Base-by-base conservation (phyloP, 2,797 vertebrate genomes). In the Ceryle rudis region DNA sequence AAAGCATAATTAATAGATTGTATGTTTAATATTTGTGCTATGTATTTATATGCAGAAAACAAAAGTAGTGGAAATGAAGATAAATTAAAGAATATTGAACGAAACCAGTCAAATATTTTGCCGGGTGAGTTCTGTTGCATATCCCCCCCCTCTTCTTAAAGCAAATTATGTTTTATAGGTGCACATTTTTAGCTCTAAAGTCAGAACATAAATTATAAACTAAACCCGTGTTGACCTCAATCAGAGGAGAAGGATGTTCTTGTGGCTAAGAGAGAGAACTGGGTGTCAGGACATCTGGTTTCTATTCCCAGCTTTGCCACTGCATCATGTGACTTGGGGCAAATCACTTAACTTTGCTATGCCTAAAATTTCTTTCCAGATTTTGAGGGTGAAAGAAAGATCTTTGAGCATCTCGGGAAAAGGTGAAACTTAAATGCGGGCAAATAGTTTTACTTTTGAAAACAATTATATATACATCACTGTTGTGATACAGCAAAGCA, bases 101-200 rank as follows among this genome's bases (percentile, higher is more conserved):
- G 99, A 81, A 99, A 99, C 95, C 98, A 98, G 39, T 99, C 99
- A 3, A 99, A 99, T 94, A 99, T 99, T 95, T 98, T 99, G 90
- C 99, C 99, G 33, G 99, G 99, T 99, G 97, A 97, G 97, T 96
- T 82, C 42, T 69, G 22, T 86, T 95, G 41, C 86, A 41, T n/a
- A 51, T 28, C 26, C 51, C 51, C 46, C 86, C 86, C 42, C 82
- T 60, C 84, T 81, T 73, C 60, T 69, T 71, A 64, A 81, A 86
- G 74, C 26, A 90, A 74, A 33, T 66, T 61, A 44, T 86, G 28
- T 80, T 93, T 90, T 79, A 51, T 46, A 60, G 22, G 31, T 73
- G 67, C 66, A 60, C 77, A 86, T 86, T 97, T 96, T 96, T 97
- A 96, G 94, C 70, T 96, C 88, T 64, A 26, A 86, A 95, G 81